Base-by-base conservation (phyloP, 2,797 vertebrate species). In the Chromis chromis region DNA sequence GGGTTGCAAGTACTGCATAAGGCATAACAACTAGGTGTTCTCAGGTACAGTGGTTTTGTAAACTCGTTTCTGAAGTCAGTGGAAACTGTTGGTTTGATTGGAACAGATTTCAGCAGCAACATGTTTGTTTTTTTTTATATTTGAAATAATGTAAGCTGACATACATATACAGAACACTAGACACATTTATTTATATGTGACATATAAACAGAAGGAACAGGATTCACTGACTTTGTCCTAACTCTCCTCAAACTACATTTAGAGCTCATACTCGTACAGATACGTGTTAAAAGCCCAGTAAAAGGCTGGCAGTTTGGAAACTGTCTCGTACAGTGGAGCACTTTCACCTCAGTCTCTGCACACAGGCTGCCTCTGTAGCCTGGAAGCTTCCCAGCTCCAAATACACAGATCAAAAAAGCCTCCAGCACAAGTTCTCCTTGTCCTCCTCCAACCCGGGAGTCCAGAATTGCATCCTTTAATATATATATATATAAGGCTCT, bases 351-450 rank as follows among this genome's bases (percentile, higher is more conserved):
- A 64, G 75, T 49, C 52, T 60, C 31, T 53, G 58, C 78, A 92
- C 90, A 91, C 91, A 83, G 88, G 50, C 74, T 59, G 75, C 65
- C 40, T 13, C 67, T 33, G 81, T 9, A 74, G 78, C 81, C 65
- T 46, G 1, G 69, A 79, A 39, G 77, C 80, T 56, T 61, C 77
- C 73, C 19, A 22, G 67, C 80, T 90, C 84, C 82, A 91, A 89
- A 91, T 87, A 83, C 66, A 82, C 74, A 54, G 79, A 84, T 89
- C 74, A 83, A 83, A 90, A 82, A 77, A 77, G 25, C 66, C 76
- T 74, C 54, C 76, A 44, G 42, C 77, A 92, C 88, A 91, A 91
- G 86, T 88, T 90, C 76, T 81, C 78, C 88, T 90, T 91, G 88
- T 92, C 68, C 79, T 73, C 58, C 52, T 82, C 48, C 21, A 64